phyloP scores from a whole-genome alignment of 2,113 vertebrate species.

The Edolisoma coerulescens region DNA sequence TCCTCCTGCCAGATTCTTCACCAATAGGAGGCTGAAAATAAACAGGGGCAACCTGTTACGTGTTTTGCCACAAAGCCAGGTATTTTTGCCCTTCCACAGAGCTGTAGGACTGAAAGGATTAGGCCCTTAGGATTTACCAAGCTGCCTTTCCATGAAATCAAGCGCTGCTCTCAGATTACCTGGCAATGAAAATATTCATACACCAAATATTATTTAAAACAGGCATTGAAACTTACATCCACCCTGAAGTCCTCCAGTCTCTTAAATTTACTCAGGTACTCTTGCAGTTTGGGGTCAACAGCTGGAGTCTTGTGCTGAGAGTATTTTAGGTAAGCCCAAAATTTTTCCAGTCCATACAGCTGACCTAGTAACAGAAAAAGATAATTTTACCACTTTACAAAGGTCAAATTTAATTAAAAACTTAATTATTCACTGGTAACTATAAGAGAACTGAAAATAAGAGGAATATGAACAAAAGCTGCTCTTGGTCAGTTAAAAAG shows the following conservation, averaged over 20 bases:
- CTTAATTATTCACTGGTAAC: not conserved
- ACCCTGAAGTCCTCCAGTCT: conserved; percentile 95
- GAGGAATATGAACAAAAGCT: not conserved
- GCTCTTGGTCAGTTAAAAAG: not conserved
- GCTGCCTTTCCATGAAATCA: not conserved
- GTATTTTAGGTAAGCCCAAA: conserved; percentile 97
- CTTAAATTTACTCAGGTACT: conserved; percentile 89
- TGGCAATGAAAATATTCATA: not conserved
- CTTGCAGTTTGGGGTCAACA: conserved; percentile 86
- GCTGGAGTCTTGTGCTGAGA: conserved; percentile 82
- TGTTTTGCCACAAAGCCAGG: not conserved
- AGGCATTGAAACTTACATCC: conserved; percentile 78
- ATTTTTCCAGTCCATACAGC: conserved; percentile 96
- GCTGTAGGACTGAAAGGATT: not conserved
- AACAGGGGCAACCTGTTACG: not conserved
- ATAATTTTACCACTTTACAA: not conserved
- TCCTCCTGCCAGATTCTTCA: conserved; percentile 83
- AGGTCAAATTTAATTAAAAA: not conserved
- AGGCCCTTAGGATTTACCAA: not conserved
- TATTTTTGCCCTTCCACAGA: not conserved
- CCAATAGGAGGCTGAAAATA: conserved; percentile 83
- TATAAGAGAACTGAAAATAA: not conserved
- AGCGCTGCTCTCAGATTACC: not conserved
- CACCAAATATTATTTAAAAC: not conserved
- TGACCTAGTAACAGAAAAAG: conserved; percentile 79